Base-by-base conservation (phyloP, 2,797 vertebrate species). In the Sebastes kiyomatsui region DNA sequence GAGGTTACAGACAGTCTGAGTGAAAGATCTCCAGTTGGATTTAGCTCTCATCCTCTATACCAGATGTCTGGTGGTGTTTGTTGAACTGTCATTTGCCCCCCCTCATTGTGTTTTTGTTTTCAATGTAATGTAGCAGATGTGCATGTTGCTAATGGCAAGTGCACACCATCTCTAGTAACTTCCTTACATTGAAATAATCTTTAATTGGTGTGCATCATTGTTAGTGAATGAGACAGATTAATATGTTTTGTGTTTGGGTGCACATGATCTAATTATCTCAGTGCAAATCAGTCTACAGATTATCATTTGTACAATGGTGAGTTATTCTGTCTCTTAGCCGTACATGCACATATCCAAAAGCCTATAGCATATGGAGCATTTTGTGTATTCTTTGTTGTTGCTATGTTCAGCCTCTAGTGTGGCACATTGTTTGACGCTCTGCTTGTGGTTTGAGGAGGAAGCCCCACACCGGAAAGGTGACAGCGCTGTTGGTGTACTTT, bases 1-100 rank as follows among this genome's bases (percentile, higher is more conserved):
- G 87, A 78, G 80, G 87, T 72, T 80, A n/a, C 79, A 89, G 87
- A 82, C 86, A 23, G 75, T 85, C 70, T 83, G 78, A 85, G 30
- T 77, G 79, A 80, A 77, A 81, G 76, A 87, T 82, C 81, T 89
- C 71, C 72, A 38, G 59, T 61, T 73, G 87, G 79, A 87, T 87
- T 75, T 28, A 72, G 70, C 75, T 68, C 67, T 78, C 80, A 79
- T 87, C 77, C 67, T 59, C 65, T 75, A 38, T 38, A 72, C 79
- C 86, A 91, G 84, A 88, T 90, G 85, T 87, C 81, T 90, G 68
- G 6, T 76, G 61, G 69, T 58, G 71, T 79, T 82, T 86, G 75
- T 60, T 87, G 75, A 49, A 4, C 55, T 80, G 28, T 71, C 42
- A 25, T 22, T 14, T 22, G 4, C 18, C 13, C 2, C 32, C 13